phyloP scores from a whole-genome alignment of 2,113 vertebrate genomes.

The Seriola aureovittata region DNA sequence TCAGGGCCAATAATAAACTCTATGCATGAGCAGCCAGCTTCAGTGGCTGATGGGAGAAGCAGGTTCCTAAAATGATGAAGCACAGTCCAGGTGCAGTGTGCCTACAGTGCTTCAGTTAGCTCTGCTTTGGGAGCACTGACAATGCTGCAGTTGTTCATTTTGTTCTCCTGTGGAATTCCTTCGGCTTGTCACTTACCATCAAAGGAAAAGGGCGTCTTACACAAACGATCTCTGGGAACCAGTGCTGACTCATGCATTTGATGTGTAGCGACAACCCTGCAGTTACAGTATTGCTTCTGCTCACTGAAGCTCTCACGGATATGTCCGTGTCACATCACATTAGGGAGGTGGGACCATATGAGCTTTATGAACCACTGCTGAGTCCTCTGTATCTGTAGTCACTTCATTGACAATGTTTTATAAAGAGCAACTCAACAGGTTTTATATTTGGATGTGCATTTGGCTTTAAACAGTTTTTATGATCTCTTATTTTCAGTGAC shows the following conservation, averaged over 20 bases:
- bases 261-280: conserved; percentile 58
- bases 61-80: conserved; percentile 11
- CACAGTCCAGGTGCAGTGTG: background rate
- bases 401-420: background rate
- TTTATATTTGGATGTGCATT: conserved; percentile 9
- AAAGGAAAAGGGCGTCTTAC: conserved; percentile 12
- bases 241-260: conserved; percentile 59
- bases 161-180: conserved; percentile 41
- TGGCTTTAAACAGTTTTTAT: background rate
- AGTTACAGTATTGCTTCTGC: conserved; percentile 46
- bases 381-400: conserved; percentile 1
- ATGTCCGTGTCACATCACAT: conserved; percentile 51
- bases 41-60: background rate
- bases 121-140: conserved; percentile 23
- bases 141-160: conserved; percentile 36
- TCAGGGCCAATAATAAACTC: background rate
- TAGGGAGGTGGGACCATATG: conserved; percentile 10
- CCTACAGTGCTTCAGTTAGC: conserved; percentile 12
- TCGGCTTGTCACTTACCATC: conserved; percentile 57
- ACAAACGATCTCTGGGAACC: conserved; percentile 49
- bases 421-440: conserved; percentile 13
- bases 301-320: conserved; percentile 40
- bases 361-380: conserved; percentile 31
- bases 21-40: background rate
- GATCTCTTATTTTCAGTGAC: background rate